Evolutionary conservation across 2,888 invertebrate species (phyloP), one percentile per base, ranked within the genome.

Genomic region (Pollenia griseotomentosa): DNA sequence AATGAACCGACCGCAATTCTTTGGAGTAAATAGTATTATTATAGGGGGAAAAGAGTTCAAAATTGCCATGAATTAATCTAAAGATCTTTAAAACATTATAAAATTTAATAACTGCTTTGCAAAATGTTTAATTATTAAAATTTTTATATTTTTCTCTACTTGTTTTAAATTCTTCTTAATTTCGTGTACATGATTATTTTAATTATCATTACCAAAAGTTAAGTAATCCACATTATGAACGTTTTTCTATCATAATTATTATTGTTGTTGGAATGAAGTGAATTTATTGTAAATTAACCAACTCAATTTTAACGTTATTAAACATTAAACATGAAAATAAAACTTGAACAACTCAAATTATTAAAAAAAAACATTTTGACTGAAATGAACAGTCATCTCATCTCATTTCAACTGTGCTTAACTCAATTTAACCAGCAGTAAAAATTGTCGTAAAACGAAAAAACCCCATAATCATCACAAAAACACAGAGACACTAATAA

Each of bases 231-330:
- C n/a, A 70, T 61, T 14, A 63, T 19, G 5, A 53, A 51, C 44
- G n/a, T 61, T 61, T 14, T 48, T 78, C 53, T 44, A 53, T 48
- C 65, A 65, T 0, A 10, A n/a, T 83, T 33, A 53, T 48, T 73
- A 65, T 2, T 12, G 11, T 83, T 70, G 57, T 65, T 16, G 16
- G 14, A 61, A 53, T 48, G 2, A 63, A 71, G 44, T 63, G n/a
- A 48, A 77, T 78, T 71, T 83, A 55, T 65, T 83, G 63, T 51
- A 65, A 83, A 77, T 77, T 77, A 65, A 16, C 48, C 63, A 77
- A 77, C 57, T 77, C 55, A 70, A 83, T 83, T 70, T 70, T 19
- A 83, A 57, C 70, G 42, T 71, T 71, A 63, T 75, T 59, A 83
- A 63, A 70, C 70, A 70, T 83, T 68, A 40, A 63, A 70, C 44